phyloP scores from a whole-genome alignment of 2,888 invertebrate species.

The Drosophila austrosaltans region DNA sequence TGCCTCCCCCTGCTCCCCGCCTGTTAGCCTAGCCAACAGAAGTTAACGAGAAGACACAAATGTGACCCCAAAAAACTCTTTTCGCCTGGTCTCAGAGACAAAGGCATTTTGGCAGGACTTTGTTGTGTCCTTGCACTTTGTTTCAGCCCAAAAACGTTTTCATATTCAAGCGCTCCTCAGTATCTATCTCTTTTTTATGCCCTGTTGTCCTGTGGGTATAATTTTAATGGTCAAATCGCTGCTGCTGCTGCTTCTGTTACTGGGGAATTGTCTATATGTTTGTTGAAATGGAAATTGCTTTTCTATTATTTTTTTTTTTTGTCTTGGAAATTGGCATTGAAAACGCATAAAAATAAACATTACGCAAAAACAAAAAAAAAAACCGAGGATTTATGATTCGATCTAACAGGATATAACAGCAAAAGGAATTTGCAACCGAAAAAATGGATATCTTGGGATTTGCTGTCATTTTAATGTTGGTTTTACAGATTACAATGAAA shows the following conservation, averaged over 20 bases:
- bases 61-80: constrained; percentile 71
- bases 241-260: constrained; percentile 14
- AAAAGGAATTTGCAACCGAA: constrained; percentile 54
- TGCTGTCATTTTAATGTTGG: constrained; percentile 8
- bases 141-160: constrained; percentile 62
- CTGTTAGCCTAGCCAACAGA: background rate
- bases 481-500: background rate
- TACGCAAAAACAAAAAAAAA: constrained; percentile 78
- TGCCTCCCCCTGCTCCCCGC: background rate
- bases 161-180: constrained; percentile 68
- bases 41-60: constrained; percentile 66
- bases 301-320: constrained; percentile 38
- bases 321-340: constrained; percentile 55
- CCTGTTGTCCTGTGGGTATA: constrained; percentile 80
- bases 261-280: constrained; percentile 57
- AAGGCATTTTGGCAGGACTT: constrained; percentile 50
- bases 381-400: constrained; percentile 40
- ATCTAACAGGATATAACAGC: constrained; percentile 35
- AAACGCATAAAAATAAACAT: constrained; percentile 76
- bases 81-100: constrained; percentile 39
- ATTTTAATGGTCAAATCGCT: constrained; percentile 82
- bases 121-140: constrained; percentile 47
- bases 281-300: constrained; percentile 73
- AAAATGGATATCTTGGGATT: constrained; percentile 68
- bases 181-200: constrained; percentile 53